Conservation (phyloP, 2,797 vertebrate genomes). For the Lycodopsis pacificus region DNA sequence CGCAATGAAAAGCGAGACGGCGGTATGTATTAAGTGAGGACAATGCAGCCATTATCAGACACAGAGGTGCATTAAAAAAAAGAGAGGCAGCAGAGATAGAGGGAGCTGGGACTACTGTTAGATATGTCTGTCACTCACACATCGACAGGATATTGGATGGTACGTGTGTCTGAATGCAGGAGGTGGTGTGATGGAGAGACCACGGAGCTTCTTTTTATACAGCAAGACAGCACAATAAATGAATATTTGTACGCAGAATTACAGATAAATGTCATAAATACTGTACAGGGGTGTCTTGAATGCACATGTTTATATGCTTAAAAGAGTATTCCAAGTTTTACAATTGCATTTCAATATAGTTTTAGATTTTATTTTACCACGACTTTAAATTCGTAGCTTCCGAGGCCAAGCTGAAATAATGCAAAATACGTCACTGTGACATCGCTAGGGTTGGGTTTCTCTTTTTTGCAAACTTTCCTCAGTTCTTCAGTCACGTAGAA, state of each 20-base stretch:
- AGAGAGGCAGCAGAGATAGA: conserved; percentile 1
- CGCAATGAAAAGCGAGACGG: neutral
- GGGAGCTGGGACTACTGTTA: conserved; percentile 19
- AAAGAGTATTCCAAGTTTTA: neutral
- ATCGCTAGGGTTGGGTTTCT: neutral
- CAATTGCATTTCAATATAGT: neutral
- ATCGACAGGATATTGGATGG: conserved; percentile 55
- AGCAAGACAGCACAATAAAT: conserved; percentile 13
- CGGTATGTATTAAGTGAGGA: conserved; percentile 17
- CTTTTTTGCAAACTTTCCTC: neutral
- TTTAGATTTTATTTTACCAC: neutral
- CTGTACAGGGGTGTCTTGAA: neutral
- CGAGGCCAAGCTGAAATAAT: neutral
- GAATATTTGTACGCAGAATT: conserved; percentile 11
- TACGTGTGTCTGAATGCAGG: neutral
- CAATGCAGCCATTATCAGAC: conserved; percentile 45
- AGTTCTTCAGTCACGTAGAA: neutral
- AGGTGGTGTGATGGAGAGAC: conserved; percentile 14
- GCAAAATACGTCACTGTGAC: neutral
- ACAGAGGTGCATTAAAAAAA: conserved; percentile 21
- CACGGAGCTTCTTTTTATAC: conserved; percentile 23
- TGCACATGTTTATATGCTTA: neutral
- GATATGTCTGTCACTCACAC: conserved; percentile 42
- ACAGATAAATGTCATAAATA: neutral
- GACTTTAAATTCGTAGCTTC: too few relatives aligned